phyloP scores from a whole-genome alignment of 2,113 vertebrate species.

The Halcyon malimbica region DNA sequence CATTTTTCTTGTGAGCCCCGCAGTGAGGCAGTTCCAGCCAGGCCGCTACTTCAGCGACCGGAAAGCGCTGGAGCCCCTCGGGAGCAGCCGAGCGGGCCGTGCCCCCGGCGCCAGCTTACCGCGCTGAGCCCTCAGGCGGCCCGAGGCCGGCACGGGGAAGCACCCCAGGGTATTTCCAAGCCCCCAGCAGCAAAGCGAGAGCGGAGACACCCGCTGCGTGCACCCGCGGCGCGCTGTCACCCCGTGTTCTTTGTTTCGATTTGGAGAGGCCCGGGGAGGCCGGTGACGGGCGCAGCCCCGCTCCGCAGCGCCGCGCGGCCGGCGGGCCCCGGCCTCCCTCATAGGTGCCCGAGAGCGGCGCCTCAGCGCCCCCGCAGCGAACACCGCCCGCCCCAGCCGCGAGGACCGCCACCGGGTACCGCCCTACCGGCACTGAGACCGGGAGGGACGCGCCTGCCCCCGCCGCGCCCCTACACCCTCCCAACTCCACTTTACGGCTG shows the following conservation, averaged over 20 bases:
- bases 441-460: background rate
- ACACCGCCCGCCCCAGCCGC: background rate
- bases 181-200: too few relatives aligned
- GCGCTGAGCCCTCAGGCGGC: background rate
- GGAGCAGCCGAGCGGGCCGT: too few relatives aligned
- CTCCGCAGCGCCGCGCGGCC: background rate
- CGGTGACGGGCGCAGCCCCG: too few relatives aligned
- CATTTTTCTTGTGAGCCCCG: background rate
- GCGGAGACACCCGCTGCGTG: rapidly evolving
- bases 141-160: rapidly evolving
- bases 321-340: background rate
- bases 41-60: background rate
- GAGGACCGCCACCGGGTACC: background rate
- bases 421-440: background rate
- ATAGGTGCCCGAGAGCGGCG: rapidly evolving
- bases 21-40: rapidly evolving
- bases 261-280: too few relatives aligned
- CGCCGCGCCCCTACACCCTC: too few relatives aligned
- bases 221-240: rapidly evolving
- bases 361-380: background rate
- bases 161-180: rapidly evolving
- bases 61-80: rapidly evolving
- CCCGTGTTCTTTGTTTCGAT: rapidly evolving
- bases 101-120: rapidly evolving
- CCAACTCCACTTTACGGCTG: background rate